Percentiles rank a stretch among this genome's conserved stretches.
Evolutionary conservation across 2,888 invertebrate species (phyloP).

Genomic region (Apantesis nais): DNA sequence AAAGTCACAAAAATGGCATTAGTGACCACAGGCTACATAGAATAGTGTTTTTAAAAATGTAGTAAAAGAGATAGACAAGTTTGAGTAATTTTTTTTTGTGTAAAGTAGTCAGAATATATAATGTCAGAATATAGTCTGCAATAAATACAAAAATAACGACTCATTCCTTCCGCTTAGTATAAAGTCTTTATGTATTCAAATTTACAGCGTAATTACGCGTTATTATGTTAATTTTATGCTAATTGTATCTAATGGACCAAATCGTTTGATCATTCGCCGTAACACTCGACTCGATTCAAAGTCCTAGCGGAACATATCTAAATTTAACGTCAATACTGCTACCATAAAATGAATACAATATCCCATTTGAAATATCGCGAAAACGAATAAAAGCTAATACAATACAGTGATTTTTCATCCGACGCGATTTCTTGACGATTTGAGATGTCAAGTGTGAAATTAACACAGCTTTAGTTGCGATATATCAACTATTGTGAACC

Average conservation of each 20-base stretch:
- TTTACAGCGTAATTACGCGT: conserved; percentile 1
- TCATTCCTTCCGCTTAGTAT: conserved; percentile 12
- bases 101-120: neutral
- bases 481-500: conserved; percentile 33
- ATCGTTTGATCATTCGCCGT: conserved; percentile 27
- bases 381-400: conserved; percentile 5
- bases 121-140: neutral
- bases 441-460: conserved; percentile 49
- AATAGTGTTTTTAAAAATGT: neutral
- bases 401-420: conserved; percentile 8
- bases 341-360: neutral
- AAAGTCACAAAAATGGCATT: too few relatives aligned
- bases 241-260: conserved; percentile 17
- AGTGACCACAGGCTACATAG: neutral
- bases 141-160: conserved; percentile 2
- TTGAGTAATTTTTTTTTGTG: neutral
- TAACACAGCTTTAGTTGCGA: conserved; percentile 51
- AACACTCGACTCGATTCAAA: conserved; percentile 17
- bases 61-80: neutral
- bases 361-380: conserved; percentile 1
- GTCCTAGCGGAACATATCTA: conserved; percentile 16
- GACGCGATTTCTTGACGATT: conserved; percentile 24
- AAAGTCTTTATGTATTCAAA: conserved; percentile 10
- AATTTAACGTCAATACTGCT: conserved; percentile 2
- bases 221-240: conserved; percentile 18